phyloP scores from a whole-genome alignment of 2,888 invertebrate genomes.

The Crossocerus cetratus region DNA sequence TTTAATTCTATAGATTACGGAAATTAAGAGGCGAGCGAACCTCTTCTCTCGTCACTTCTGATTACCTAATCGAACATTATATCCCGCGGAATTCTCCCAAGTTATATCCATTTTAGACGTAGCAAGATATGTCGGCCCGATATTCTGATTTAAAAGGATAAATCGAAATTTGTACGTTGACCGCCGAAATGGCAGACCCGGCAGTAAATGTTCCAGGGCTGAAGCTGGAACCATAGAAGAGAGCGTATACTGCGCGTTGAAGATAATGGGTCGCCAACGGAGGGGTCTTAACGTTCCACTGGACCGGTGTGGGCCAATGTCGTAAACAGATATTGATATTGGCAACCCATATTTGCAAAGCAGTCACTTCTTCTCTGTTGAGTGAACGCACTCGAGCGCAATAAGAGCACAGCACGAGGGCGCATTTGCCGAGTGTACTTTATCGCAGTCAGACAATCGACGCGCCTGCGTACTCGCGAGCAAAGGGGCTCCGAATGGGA shows the following conservation, averaged over 20 bases:
- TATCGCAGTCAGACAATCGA: slow-evolving; percentile 47
- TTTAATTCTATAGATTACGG: no score
- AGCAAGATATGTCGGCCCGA: no score
- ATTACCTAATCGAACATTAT: no score
- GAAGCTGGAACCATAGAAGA: no score
- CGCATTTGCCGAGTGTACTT: slow-evolving; percentile 39
- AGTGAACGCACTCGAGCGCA: slow-evolving; percentile 22
- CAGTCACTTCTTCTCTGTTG: slow-evolving; percentile 22
- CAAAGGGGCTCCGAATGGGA: slow-evolving; percentile 34
- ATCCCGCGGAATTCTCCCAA: no score
- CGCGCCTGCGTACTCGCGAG: slow-evolving; percentile 20
- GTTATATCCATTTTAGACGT: no score
- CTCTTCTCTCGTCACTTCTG: no score
- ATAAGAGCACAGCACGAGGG: slow-evolving; percentile 8
- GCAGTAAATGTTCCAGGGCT: no score
- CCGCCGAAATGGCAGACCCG: no score
- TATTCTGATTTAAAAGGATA: no score
- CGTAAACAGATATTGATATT: slow-evolving; percentile 62
- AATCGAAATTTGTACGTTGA: no score
- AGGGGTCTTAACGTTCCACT: slow-evolving; percentile 41
- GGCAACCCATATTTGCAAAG: slow-evolving; percentile 52
- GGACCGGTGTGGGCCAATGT: slow-evolving; percentile 48
- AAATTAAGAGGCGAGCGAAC: no score
- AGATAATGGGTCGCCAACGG: slow-evolving; percentile 45
- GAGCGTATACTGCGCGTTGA: slow-evolving; percentile 31